Evolutionary conservation across 1,140 invertebrate genomes (phyloP), one percentile per base, ranked within the genome.

Genomic region (Ladona fulva): DNA sequence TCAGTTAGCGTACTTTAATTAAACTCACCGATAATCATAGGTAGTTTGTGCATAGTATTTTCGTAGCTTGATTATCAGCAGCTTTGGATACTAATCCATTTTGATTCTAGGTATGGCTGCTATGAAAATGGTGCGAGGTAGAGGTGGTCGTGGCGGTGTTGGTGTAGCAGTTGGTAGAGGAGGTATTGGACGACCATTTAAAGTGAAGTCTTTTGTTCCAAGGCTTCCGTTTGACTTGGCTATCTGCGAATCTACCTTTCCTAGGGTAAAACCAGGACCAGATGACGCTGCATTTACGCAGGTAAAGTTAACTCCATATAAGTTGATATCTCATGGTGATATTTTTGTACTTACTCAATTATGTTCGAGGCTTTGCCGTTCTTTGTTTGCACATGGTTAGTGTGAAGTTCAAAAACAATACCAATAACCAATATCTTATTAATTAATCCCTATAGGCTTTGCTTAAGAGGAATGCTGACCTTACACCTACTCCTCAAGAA

Each of bases 151-250:
- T 6, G 52, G 74, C 1, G 74, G 74, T 16, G 24, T 25, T 19
- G 74, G 74, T 75, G 24, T 25, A 1, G 74, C 5, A 75, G 29
- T 75, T 10, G 81, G 81, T 74, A 79, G 83, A 73, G 77, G 79
- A 44, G 80, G 79, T 59, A 80, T 83, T 66, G 80, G 82, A 77
- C 78, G 82, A 77, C 82, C 80, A 11, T 83, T 82, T 74, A 85
- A 85, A 80, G 82, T 84, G 74, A 91, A 93, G 82, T 90, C 92
- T 76, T 92, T 93, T 83, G 87, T 95, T 80, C 92, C 95, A 11
- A 88, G 95, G 74, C 93, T 96, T 82, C 95, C 95, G 0, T 97
- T 98, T 84, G 96, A 98, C 84, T 87, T 96, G 77, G 92, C 94
- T 6, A 86, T 97, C 74, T 95, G 95, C 78, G 96, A 97, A 85